Conservation (phyloP, 23 tunicate species). For the Halocynthia aurantium region DNA sequence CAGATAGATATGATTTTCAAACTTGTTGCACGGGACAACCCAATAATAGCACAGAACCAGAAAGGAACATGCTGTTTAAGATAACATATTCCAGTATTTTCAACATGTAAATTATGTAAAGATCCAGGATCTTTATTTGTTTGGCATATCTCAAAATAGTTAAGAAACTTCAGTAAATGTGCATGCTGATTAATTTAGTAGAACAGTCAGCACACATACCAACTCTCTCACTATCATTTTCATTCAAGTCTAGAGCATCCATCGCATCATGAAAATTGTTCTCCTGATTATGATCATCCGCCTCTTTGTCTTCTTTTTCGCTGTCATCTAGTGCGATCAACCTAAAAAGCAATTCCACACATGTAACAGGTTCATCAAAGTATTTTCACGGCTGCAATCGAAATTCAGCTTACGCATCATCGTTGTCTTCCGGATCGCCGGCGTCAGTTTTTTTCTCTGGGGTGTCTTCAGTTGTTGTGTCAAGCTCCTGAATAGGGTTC, state of each 20-base stretch:
- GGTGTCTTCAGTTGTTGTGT: constrained; percentile 2
- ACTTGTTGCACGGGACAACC: too few species aligned
- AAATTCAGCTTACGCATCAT: not conserved
- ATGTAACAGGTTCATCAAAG: not conserved
- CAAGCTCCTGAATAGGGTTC: constrained; percentile 73
- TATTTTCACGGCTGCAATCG: not conserved
- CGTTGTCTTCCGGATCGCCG: constrained; percentile 6
- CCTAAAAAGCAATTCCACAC: not conserved
- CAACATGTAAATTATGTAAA: too few species aligned
- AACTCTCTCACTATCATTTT: not conserved
- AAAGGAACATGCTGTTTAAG: too few species aligned
- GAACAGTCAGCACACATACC: too few species aligned
- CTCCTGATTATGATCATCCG: not conserved
- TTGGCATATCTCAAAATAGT: too few species aligned
- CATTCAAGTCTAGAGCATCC: constrained; percentile 33
- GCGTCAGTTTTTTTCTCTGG: constrained; percentile 12
- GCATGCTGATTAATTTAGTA: too few species aligned
- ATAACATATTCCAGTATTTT: too few species aligned
- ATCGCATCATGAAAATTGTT: constrained; percentile 21
- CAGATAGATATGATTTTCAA: too few species aligned
- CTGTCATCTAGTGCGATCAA: constrained; percentile 22
- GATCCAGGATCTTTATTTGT: too few species aligned
- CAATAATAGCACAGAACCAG: too few species aligned
- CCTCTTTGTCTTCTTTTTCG: not conserved
- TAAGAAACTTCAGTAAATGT: constrained; percentile 13